Percentiles rank a stretch among this genome's conserved stretches.
phyloP scores from a whole-genome alignment of 2,113 vertebrate genomes.

The Calyptommatus sinebrachiatus region DNA sequence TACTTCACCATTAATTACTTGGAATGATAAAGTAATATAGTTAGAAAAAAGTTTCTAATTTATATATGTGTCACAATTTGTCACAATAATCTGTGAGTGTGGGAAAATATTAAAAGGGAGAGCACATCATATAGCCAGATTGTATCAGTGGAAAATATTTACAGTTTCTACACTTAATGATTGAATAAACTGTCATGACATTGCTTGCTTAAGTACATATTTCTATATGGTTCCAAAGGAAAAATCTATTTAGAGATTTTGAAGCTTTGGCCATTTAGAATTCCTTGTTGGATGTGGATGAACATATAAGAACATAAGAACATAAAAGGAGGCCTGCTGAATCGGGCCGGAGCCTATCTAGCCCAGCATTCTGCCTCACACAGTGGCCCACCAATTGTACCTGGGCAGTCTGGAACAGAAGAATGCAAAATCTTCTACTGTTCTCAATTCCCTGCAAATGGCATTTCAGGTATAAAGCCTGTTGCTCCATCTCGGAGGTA shows the following conservation, averaged over 20 bases:
- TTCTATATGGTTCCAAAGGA: background rate
- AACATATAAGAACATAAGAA: no score
- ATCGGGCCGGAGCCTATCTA: no score
- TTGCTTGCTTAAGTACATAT: background rate
- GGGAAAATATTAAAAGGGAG: background rate
- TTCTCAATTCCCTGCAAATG: no score
- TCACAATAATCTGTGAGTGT: background rate
- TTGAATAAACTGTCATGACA: background rate
- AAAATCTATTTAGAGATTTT: background rate
- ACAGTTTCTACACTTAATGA: background rate
- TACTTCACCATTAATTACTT: background rate
- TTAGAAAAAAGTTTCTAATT: background rate
- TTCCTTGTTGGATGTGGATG: background rate
- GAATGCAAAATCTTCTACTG: no score
- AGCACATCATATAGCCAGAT: background rate
- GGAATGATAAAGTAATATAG: background rate
- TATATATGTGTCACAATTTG: background rate
- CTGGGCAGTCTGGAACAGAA: no score
- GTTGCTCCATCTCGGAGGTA: no score
- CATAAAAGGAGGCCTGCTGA: no score
- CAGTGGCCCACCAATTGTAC: no score
- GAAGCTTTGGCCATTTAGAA: background rate
- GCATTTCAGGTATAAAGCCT: no score
- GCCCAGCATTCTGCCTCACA: no score
- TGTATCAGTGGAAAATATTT: background rate